Evolutionary conservation across 2,888 invertebrate genomes (phyloP), one percentile per base, ranked within the genome.

Genomic region (Heteropelma amictum): DNA sequence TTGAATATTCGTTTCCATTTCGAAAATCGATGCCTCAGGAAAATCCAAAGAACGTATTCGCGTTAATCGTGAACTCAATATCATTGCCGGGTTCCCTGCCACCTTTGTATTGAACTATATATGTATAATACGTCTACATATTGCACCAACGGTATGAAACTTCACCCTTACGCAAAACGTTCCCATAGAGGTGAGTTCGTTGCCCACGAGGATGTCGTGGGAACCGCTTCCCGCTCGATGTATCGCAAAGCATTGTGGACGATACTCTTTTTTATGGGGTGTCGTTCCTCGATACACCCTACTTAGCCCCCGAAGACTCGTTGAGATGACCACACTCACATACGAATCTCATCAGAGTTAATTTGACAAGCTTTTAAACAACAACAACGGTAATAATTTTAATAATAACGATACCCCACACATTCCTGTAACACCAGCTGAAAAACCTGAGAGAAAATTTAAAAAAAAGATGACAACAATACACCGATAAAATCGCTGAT

Each of bases 151-250:
- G 68, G 72, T 79, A 77, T 81, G 70, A 78, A 78, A 79, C 77
- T 77, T 77, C 79, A 81, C 81, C 81, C 80, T 72, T 79, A 73
- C 77, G 65, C 79, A 79, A 79, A 83, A 80, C 76, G 82, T 84
- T 86, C 85, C 82, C 85, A 85, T 83, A 84, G 80, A 76, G 79
- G 72, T 45, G 63, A 70, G 19, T 61, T 61, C 61, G 68, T 63
- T 61, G 78, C 79, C n/a, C 81, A 77, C 73, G 28, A 74, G 84
- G 82, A 81, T 82, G 80, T 86, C 86, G 86, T 86, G 86, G 86
- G 86, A 86, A 86, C 85, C 81, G 81, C 80, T 78, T 80, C 78
- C 75, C 82, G 82, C 77, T 78, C 84, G 78, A 83, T 73, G n/a
- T n/a, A 63, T 68, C 68, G 53, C 54, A 83, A 83, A 83, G 80